Conservation (phyloP, 2,888 invertebrate genomes). For the Drosophila pullipes region DNA sequence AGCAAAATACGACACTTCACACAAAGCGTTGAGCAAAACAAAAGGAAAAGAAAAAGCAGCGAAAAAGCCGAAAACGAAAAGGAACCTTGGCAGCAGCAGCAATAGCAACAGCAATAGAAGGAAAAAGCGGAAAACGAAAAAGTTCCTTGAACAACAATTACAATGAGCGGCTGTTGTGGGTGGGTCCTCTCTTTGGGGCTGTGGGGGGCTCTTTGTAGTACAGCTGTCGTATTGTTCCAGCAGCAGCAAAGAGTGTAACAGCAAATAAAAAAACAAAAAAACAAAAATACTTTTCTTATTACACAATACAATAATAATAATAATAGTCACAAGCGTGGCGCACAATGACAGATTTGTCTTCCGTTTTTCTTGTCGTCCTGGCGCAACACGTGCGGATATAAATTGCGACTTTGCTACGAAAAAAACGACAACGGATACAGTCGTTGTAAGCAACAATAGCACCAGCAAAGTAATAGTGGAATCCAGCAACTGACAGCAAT, state of each 20-base stretch:
- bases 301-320: slow-evolving; percentile 64
- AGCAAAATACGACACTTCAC: slow-evolving; percentile 55
- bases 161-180: slow-evolving; percentile 57
- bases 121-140: slow-evolving; percentile 58
- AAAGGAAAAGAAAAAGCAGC: slow-evolving; percentile 34
- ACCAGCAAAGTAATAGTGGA: slow-evolving; percentile 8
- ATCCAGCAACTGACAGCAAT: slow-evolving; percentile 60
- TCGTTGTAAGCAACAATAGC: slow-evolving; percentile 22
- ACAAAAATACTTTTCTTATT: slow-evolving; percentile 44
- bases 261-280: slow-evolving; percentile 26
- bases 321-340: slow-evolving; percentile 64
- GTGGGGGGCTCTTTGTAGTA: slow-evolving; percentile 36
- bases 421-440: slow-evolving; percentile 9
- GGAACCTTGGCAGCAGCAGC: slow-evolving; percentile 19
- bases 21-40: slow-evolving; percentile 66
- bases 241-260: slow-evolving; percentile 16
- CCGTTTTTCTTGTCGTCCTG: slow-evolving; percentile 25
- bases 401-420: slow-evolving; percentile 51
- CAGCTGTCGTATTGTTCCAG: slow-evolving; percentile 59
- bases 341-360: slow-evolving; percentile 74
- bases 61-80: slow-evolving; percentile 28
- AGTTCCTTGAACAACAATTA: slow-evolving; percentile 76
- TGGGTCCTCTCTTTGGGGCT: neutral
- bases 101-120: slow-evolving; percentile 10
- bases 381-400: slow-evolving; percentile 66